These are phyloP conservation scores for Amblyornis subalaris DNA, from an alignment of 2,113 vertebrate species.

Conservation along the genomic window DNA sequence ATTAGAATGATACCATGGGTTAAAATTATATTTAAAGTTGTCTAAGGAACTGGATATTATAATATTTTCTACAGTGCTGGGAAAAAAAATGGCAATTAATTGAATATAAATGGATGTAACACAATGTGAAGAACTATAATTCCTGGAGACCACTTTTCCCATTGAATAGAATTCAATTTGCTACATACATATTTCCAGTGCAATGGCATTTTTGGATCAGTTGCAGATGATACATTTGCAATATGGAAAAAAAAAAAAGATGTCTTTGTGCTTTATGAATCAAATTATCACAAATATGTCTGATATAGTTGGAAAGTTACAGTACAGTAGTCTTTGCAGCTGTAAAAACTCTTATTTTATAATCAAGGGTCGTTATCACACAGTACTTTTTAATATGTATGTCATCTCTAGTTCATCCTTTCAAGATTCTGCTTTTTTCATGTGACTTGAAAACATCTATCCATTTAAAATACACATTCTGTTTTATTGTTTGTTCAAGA, in stretches of 20 bases:
- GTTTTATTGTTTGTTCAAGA: not conserved
- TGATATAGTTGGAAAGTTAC: not conserved
- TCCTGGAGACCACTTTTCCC: not conserved
- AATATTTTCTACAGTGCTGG: not conserved
- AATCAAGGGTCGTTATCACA: not conserved
- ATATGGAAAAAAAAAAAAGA: not conserved
- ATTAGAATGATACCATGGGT: not conserved
- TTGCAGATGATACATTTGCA: not conserved
- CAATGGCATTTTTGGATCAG: not conserved
- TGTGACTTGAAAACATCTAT: not conserved
- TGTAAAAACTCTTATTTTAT: not conserved
- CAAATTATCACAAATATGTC: not conserved
- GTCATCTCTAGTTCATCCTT: not conserved
- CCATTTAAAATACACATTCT: not conserved
- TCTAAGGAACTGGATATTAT: not conserved
- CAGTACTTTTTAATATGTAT: not conserved
- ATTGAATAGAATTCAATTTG: not conserved
- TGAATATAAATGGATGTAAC: not conserved
- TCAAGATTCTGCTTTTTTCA: not conserved
- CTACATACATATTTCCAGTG: not conserved
- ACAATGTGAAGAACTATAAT: not conserved
- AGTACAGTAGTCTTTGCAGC: not conserved
- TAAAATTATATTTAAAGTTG: not conserved
- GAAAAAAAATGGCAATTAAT: not conserved
- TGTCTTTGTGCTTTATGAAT: not conserved